Evolutionary conservation across 30 jellyfish, hydroid and myxozoan species (phyloP).

Genomic region (Cassiopea andromeda): DNA sequence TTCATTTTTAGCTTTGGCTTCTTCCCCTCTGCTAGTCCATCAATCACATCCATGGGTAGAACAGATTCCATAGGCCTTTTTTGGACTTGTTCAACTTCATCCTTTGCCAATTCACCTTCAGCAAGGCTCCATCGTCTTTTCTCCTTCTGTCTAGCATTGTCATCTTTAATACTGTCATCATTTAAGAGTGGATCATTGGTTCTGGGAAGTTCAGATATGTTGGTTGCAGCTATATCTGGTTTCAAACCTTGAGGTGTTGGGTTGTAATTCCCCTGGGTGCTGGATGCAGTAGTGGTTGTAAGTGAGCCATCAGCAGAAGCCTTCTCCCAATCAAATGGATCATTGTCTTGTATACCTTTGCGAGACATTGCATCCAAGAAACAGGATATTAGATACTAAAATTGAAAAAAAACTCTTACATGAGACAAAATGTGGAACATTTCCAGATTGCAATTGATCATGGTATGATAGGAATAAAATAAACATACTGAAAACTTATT

Average conservation of each 20-base stretch:
- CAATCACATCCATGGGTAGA: conserved; percentile 35
- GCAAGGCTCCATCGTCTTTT: conserved; percentile 80
- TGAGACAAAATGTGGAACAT: neutral
- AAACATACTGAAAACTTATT: too few relatives aligned
- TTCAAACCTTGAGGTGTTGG: conserved; percentile 92
- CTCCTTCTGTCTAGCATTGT: conserved; percentile 45
- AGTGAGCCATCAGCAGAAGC: conserved; percentile 86
- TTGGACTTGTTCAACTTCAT: conserved; percentile 12
- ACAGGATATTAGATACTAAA: conserved; percentile 57
- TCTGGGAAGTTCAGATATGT: conserved; percentile 95
- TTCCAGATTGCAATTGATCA: too few relatives aligned
- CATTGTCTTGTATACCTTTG: conserved; percentile 81
- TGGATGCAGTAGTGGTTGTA: conserved; percentile 92
- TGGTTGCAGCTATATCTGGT: conserved; percentile 90
- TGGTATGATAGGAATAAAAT: too few relatives aligned
- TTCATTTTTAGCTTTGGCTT: conserved; percentile 47
- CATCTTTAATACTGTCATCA: conserved; percentile 91
- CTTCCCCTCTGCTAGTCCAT: conserved; percentile 48
- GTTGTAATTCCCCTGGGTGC: conserved; percentile 78
- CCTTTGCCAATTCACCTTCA: conserved; percentile 50
- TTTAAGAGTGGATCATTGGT: conserved; percentile 81
- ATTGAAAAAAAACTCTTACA: neutral
- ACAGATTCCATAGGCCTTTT: conserved; percentile 18
- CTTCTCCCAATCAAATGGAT: conserved; percentile 99
- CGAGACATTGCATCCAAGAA: conserved; percentile 87